Conservation (phyloP, 2,113 vertebrate genomes). For the Eira barbara region DNA sequence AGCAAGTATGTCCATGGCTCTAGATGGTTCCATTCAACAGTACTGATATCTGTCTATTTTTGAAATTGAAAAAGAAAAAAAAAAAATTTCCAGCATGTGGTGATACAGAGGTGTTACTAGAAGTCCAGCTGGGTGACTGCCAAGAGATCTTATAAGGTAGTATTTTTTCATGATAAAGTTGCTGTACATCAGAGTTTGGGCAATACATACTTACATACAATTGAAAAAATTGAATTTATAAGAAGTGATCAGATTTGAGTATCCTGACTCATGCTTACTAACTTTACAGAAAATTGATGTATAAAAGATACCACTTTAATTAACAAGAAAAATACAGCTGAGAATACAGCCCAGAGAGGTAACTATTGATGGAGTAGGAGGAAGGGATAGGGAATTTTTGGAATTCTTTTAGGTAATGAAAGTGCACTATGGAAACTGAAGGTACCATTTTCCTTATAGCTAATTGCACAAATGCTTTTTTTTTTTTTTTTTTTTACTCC, state of each 20-base stretch:
- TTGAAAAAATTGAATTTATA: background rate
- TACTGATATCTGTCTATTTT: background rate
- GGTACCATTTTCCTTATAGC: no score
- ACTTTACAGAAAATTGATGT: background rate
- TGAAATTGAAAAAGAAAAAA: background rate
- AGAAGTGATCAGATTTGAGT: background rate
- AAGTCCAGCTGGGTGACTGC: background rate
- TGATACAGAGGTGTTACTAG: background rate
- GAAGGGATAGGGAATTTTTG: background rate
- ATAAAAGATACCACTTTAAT: background rate
- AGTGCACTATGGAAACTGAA: background rate
- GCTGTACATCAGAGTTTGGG: background rate
- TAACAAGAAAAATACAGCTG: background rate
- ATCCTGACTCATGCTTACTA: background rate
- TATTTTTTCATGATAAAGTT: background rate
- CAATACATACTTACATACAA: background rate
- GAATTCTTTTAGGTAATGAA: background rate
- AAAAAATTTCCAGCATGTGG: background rate
- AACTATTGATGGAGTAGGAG: background rate
- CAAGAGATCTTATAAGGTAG: background rate
- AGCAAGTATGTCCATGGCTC: background rate
- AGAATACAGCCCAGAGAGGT: background rate
- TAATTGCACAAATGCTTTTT: background rate
- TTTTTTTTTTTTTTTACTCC: background rate
- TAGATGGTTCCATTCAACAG: background rate